Evolutionary conservation across 1,140 invertebrate genomes (phyloP), one percentile per base, ranked within the genome.

Genomic region (Brachionus angularis): DNA sequence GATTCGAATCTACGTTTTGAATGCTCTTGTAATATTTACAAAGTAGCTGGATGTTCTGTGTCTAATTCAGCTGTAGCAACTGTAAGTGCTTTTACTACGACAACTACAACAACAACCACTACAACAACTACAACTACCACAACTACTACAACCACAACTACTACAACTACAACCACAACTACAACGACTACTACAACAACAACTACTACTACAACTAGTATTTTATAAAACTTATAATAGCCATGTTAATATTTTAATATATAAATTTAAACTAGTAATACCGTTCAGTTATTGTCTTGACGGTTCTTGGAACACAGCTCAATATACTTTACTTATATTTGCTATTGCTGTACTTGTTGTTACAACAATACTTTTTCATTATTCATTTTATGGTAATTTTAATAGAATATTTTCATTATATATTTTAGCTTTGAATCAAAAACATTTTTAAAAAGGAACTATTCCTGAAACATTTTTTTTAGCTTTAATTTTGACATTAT

Each of bases 291-390:
- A 8, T 67, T 67, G 62, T 49, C 36, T 67, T 23, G 42, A 50
- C 14, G 62, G 62, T 21, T 18, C 27, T 16, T 47, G 42, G 42
- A 50, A 67, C 10, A 67, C 47, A 31, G 62, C 36, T 12, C 62
- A 67, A 33, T 67, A 67, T 50, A 67, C 47, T 29, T 34, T 67
- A 12, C 23, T 67, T 46, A 67, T 47, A 33, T 34, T 67, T 10
- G 47, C 34, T 50, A 34, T 67, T 47, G 21, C 29, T 5, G 18
- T 67, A 47, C 31, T 67, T 21, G 42, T 67, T 50, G 27, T 50
- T 25, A 12, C 42, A 31, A 29, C 62, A 49, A 34, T 67, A 10
- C 42, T 67, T 23, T 67, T 67, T 50, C 47, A 67, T 16, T 50
- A 25, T 50, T 67, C 62, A 10, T 67, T 67, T 67, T 23, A 67